Base-by-base conservation (phyloP, 2,113 vertebrate species). In the Poecilia latipinna region DNA sequence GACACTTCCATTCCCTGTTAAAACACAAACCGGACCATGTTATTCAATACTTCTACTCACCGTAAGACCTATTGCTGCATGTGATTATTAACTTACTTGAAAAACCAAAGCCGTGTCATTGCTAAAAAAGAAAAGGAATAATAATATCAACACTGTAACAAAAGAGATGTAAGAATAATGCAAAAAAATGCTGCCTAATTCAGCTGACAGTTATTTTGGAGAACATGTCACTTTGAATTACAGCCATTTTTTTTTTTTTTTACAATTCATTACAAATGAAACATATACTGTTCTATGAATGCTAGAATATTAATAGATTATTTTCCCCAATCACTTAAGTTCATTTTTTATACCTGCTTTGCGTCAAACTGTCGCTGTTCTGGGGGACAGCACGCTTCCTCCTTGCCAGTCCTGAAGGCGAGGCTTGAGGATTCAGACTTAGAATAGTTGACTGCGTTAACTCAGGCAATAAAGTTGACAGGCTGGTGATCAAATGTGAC, bases 1-100 rank as follows among this genome's bases (percentile, higher is more conserved):
- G 35, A 44, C 39, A 93, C 74, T 0, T 82, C 81, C 31, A 91
- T 28, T 15, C 0, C 65, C 94, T 95, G 77, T 77, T 26, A 60
- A 71, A 72, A 78, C 4, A 83, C 3, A 63, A 79, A 80, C 24
- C 0, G 61, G 6, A 3, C 11, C 69, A 1, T 29, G 4, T 68
- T 22, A 75, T 0, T 26, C 24, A 33, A 17, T 65, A 4, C 8
- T 28, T 61, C 1, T 65, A 1, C 35, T 51, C 22, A 81, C 19
- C 17, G 10, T 32, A 8, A 72, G 44, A 35, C 11, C 4, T 1
- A 31, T 1, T 33, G 35, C n/a, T 26, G 12, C 2, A 54, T 57
- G 32, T 22, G 32, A 68, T 54, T 32, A 35, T 65, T 28, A 68
- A 72, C 88, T 89, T 86, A 92, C 90, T 60, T 85, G 84, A 72